These are phyloP conservation scores for Alentia gelatinosa DNA, from an alignment of 2,888 invertebrate species.

Conservation along the genomic window DNA sequence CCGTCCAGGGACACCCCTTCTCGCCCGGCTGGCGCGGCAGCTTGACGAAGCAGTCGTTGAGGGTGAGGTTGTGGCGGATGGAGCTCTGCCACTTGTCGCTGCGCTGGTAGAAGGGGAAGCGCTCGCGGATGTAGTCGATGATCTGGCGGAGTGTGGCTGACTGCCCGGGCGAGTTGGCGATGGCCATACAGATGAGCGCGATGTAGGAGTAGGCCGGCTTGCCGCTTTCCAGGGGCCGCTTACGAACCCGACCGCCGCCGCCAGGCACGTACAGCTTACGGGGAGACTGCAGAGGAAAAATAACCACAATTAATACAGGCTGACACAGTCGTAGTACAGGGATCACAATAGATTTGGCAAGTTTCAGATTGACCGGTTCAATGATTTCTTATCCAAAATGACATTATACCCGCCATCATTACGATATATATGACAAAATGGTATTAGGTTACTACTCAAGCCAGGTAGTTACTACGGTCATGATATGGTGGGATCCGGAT, in stretches of 20 bases:
- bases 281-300: not conserved
- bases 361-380: not conserved
- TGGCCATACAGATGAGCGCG: constrained; percentile 75
- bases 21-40: constrained; percentile 70
- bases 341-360: not conserved
- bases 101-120: constrained; percentile 72
- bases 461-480: not conserved
- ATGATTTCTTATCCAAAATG: too few relatives aligned
- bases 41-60: constrained; percentile 77
- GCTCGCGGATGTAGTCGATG: constrained; percentile 71
- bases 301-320: not conserved
- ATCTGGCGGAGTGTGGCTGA: constrained; percentile 71
- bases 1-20: constrained; percentile 75
- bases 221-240: constrained; percentile 71
- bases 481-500: not conserved
- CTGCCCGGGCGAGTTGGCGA: constrained; percentile 70
- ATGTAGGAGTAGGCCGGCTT: constrained; percentile 77
- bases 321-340: not conserved
- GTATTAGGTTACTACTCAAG: not conserved
- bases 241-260: constrained; percentile 62
- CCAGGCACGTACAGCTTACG: constrained; percentile 21
- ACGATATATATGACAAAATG: not conserved
- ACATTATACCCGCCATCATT: too few relatives aligned
- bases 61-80: constrained; percentile 75
- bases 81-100: constrained; percentile 75